Evolutionary conservation across 2,113 vertebrate genomes (phyloP).

Genomic region (Neotoma lepida): DNA sequence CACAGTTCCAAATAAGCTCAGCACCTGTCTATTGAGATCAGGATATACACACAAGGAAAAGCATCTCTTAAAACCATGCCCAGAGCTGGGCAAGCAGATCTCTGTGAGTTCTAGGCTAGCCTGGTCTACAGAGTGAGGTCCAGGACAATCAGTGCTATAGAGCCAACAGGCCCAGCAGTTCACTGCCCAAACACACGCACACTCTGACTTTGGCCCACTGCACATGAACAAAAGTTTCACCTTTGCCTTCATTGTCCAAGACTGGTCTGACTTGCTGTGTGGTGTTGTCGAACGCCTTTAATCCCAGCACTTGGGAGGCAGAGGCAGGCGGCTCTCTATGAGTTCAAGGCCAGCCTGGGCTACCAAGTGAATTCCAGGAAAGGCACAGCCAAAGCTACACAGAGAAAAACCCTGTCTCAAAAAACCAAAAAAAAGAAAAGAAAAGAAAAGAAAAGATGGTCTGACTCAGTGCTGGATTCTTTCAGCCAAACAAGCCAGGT

Average conservation of each 20-base stretch:
- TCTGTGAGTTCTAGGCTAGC: not conserved
- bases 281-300: too few relatives aligned
- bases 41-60: not conserved
- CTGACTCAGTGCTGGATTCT: not conserved
- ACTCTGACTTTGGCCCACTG: not conserved
- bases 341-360: too few relatives aligned
- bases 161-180: not conserved
- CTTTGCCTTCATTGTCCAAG: not conserved
- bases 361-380: too few relatives aligned
- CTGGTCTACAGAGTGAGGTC: not conserved
- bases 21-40: not conserved
- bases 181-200: not conserved
- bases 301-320: too few relatives aligned
- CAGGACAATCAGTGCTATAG: not conserved
- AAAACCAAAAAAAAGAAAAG: too few relatives aligned
- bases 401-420: too few relatives aligned
- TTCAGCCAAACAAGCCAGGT: not conserved
- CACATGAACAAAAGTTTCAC: not conserved
- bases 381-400: too few relatives aligned
- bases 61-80: not conserved
- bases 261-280: not conserved
- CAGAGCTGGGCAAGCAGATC: too few relatives aligned
- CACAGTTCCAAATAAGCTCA: not conserved
- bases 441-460: too few relatives aligned
- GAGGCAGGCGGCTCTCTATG: too few relatives aligned